Evolutionary conservation across 2,113 vertebrate species (phyloP), one percentile per base, ranked within the genome.

Genomic region (Stigmatopora argus): DNA sequence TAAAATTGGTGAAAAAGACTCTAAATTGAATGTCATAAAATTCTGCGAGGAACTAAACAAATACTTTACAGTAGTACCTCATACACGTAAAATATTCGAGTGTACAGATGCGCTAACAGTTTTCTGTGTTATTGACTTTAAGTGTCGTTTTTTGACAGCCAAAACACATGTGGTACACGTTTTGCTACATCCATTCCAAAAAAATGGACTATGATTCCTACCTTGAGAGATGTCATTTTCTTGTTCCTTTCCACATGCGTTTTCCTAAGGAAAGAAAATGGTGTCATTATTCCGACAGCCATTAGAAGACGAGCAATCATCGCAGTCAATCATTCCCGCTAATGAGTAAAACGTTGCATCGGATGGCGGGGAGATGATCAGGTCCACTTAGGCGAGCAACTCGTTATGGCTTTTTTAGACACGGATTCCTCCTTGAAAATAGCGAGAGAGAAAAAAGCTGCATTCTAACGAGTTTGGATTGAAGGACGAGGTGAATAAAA

Each of bases 401-500:
- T 61, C 58, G 44, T 61, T 44, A 23, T 15, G 4, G 57, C 3
- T 5, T 61, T 44, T 45, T 21, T 60, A 60, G 41, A 44, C 58
- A 61, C 35, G 14, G 41, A n/a, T 41, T 11, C 7, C 58, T n/a
- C 14, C 58, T 45, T 45, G 58, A 44, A 45, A 38, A 45, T 13
- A 21, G 58, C 10, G 26, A 3, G 3, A 31, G 9, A 10, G 35
- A 44, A 21, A 60, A 21, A 44, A 45, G 38, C 15, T 31, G 9
- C 35, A 62, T 18, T 66, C 18, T 34, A 51, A 41, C 52, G 49
- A 72, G 60, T 59, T 58, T 17, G 38, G 15, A 11, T 60, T 44
- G 31, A 65, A 60, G 62, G 52, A 68, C 34, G 23, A 12, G 0
- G 49, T 1, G 65, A 66, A 72, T 68, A 74, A 38, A 55, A 3